These are phyloP conservation scores for Myanophis thanlyinensis DNA, from an alignment of 2,113 vertebrate species.

Conservation along the genomic window DNA sequence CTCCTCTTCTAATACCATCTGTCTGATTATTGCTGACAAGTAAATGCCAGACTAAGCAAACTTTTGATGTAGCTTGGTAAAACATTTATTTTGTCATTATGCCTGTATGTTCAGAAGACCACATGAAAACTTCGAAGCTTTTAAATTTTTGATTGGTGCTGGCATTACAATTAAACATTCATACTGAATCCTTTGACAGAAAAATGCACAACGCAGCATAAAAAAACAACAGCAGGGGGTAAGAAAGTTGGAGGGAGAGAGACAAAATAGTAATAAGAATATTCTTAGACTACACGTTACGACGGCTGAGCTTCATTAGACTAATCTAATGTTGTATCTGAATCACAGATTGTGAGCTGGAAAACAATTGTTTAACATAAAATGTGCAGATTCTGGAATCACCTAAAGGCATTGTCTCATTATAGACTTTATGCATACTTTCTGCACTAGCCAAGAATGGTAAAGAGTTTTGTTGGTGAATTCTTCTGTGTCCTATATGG, in stretches of 20 bases:
- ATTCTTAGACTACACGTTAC: not conserved
- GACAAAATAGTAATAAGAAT: not conserved
- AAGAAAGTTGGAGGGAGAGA: not conserved
- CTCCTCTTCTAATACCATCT: not conserved
- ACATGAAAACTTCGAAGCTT: not conserved
- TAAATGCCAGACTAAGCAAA: not conserved
- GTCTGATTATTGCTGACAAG: not conserved
- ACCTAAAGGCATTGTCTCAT: not conserved
- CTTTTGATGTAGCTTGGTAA: not conserved
- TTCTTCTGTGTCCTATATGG: not conserved
- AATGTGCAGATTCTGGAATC: not conserved
- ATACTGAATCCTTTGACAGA: not conserved
- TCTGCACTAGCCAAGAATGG: not conserved
- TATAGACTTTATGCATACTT: no score
- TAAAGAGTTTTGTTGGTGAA: not conserved
- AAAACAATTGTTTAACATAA: not conserved
- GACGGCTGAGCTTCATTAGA: not conserved
- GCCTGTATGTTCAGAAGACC: not conserved
- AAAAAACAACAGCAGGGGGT: not conserved
- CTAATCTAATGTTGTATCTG: not conserved
- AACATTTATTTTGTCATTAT: not conserved
- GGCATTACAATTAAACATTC: not conserved
- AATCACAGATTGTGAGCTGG: not conserved
- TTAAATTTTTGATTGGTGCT: not conserved
- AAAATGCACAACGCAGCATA: not conserved